A percentile compares a stretch with the other conserved stretches of the same genome.
These are phyloP conservation scores for Pygoscelis adeliae DNA, from an alignment of 2,113 vertebrate genomes.

Conservation along the genomic window DNA sequence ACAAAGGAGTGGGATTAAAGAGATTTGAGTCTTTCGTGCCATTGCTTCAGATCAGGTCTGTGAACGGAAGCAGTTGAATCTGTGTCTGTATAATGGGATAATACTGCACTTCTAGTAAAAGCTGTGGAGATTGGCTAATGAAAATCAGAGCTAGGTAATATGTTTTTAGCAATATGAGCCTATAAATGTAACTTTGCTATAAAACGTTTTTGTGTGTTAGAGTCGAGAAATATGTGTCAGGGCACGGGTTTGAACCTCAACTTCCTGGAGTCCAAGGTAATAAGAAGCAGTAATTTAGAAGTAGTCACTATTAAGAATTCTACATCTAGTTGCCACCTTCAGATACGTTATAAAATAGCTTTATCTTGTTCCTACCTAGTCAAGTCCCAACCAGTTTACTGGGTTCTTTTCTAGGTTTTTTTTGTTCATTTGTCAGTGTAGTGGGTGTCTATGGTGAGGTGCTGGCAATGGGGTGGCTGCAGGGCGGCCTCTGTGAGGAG, in stretches of 20 bases:
- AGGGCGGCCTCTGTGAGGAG: neutral
- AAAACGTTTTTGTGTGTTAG: neutral
- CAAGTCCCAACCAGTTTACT: neutral
- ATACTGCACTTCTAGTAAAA: neutral
- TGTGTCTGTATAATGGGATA: neutral
- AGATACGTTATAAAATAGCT: neutral
- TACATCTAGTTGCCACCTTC: neutral
- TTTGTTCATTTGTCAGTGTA: neutral
- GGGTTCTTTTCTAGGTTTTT: neutral
- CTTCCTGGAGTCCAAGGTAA: neutral
- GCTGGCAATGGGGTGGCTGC: neutral
- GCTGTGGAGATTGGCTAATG: neutral
- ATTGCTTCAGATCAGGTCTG: neutral
- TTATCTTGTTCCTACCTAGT: neutral
- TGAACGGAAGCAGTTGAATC: neutral
- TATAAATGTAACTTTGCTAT: neutral
- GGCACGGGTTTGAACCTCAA: neutral
- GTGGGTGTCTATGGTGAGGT: neutral
- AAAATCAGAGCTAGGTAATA: neutral
- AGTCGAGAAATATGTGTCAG: neutral
- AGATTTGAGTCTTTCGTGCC: neutral
- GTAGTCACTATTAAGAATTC: neutral
- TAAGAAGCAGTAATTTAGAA: neutral
- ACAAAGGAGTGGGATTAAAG: neutral
- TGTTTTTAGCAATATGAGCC: neutral